A percentile compares a stretch with the other conserved stretches of the same genome.
Conservation (phyloP, 64 coral and sea anemone species). For the Porites lutea region DNA sequence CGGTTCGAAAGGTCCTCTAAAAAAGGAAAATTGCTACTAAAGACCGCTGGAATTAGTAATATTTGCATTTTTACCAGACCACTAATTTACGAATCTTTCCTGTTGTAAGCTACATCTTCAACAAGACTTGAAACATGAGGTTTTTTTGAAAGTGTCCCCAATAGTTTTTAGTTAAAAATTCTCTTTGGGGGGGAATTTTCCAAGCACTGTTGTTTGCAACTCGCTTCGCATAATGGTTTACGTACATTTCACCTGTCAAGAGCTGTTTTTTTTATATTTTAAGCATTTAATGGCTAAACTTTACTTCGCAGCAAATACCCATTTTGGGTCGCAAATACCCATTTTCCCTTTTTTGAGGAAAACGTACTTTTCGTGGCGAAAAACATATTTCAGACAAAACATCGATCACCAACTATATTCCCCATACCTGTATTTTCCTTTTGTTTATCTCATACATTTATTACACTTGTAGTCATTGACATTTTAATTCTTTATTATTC, state of each 20-base stretch:
- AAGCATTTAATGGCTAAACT: not conserved
- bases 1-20: too few species aligned
- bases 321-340: not conserved
- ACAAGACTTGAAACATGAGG: too few species aligned
- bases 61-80: not conserved
- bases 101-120: too few species aligned
- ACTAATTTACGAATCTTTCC: too few species aligned
- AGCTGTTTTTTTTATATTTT: not conserved
- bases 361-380: too few species aligned
- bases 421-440: not conserved
- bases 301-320: constrained; percentile 1
- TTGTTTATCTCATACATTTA: not conserved
- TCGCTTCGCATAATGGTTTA: too few species aligned
- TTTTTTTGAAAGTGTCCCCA: not conserved
- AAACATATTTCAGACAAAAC: not conserved
- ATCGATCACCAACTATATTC: not conserved
- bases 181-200: too few species aligned
- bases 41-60: not conserved
- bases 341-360: not conserved
- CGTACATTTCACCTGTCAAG: not conserved
- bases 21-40: not conserved
- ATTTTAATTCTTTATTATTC: not conserved
- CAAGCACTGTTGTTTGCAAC: not conserved
- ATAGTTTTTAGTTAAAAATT: not conserved
- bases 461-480: not conserved